Evolutionary conservation across 2,888 invertebrate genomes (phyloP).

Genomic region (Dryococelus australis): DNA sequence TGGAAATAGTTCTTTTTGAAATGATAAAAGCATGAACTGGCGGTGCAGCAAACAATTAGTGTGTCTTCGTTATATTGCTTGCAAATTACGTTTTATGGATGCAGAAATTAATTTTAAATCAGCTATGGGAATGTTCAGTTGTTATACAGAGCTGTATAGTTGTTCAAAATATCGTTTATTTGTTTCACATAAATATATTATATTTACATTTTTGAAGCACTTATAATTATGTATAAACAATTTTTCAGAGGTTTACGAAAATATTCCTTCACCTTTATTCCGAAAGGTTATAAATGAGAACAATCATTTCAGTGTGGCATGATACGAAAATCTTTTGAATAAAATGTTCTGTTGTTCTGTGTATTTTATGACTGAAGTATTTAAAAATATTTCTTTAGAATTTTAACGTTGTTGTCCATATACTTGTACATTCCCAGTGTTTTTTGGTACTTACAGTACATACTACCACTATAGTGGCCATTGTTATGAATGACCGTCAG

Average conservation of each 20-base stretch:
- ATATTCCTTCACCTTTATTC: background rate
- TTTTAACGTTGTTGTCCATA: background rate
- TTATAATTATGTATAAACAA: background rate
- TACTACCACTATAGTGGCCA: background rate
- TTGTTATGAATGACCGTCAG: background rate
- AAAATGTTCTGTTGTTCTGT: constrained; percentile 7
- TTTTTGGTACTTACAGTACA: background rate
- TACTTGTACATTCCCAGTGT: background rate
- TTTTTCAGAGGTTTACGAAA: background rate
- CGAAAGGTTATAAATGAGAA: background rate
- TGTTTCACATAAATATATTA: background rate
- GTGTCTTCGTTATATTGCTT: background rate
- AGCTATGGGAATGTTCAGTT: background rate
- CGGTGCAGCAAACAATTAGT: background rate
- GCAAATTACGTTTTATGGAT: background rate
- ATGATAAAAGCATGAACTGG: background rate
- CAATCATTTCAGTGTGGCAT: background rate
- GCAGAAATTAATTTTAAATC: background rate
- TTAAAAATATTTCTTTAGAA: background rate
- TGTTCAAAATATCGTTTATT: background rate
- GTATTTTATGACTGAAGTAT: constrained; percentile 16
- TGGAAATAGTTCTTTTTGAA: background rate
- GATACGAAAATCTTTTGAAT: background rate
- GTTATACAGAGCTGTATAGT: background rate
- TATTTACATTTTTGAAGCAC: constrained; percentile 5